These are phyloP conservation scores for Lophius piscatorius DNA, from an alignment of 2,113 vertebrate species.

Conservation along the genomic window DNA sequence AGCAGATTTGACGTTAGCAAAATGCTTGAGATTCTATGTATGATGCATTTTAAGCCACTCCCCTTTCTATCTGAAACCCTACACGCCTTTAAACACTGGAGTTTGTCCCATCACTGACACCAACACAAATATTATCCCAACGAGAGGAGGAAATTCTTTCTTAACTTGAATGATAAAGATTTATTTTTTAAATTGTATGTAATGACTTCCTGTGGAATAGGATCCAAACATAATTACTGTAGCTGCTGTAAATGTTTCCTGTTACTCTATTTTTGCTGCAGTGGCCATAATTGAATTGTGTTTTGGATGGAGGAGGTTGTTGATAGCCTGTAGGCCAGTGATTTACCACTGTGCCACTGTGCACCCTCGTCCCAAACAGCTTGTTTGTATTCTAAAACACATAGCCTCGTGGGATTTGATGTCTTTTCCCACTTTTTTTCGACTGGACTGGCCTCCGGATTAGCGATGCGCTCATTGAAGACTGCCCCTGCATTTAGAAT, in stretches of 20 bases:
- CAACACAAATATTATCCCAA: slow-evolving; percentile 78
- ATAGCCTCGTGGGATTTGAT: slow-evolving; percentile 59
- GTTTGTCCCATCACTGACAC: slow-evolving; percentile 65
- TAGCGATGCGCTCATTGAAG: slow-evolving; percentile 39
- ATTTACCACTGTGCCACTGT: slow-evolving; percentile 58
- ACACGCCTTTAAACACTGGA: slow-evolving; percentile 30
- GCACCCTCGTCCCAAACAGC: slow-evolving; percentile 56
- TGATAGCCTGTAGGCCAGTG: slow-evolving; percentile 63
- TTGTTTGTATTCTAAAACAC: slow-evolving; percentile 71
- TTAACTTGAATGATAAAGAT: slow-evolving; percentile 73
- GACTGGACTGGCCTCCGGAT: slow-evolving; percentile 30
- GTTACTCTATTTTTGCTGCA: slow-evolving; percentile 62
- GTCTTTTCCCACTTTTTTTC: slow-evolving; percentile 20
- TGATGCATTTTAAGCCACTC: slow-evolving; percentile 30
- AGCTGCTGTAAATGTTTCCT: slow-evolving; percentile 72
- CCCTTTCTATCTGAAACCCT: slow-evolving; percentile 28
- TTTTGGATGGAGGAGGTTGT: slow-evolving; percentile 64
- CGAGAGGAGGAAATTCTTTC: slow-evolving; percentile 73
- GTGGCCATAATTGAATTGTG: slow-evolving; percentile 68
- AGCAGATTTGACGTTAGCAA: slow-evolving; percentile 3
- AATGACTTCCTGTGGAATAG: slow-evolving; percentile 76
- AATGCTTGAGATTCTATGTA: slow-evolving; percentile 1
- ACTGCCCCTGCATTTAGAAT: slow-evolving; percentile 37
- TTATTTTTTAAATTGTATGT: slow-evolving; percentile 71
- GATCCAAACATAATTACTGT: slow-evolving; percentile 75